Conservation (phyloP, 2,113 vertebrate genomes). For the Cardinalis cardinalis region DNA sequence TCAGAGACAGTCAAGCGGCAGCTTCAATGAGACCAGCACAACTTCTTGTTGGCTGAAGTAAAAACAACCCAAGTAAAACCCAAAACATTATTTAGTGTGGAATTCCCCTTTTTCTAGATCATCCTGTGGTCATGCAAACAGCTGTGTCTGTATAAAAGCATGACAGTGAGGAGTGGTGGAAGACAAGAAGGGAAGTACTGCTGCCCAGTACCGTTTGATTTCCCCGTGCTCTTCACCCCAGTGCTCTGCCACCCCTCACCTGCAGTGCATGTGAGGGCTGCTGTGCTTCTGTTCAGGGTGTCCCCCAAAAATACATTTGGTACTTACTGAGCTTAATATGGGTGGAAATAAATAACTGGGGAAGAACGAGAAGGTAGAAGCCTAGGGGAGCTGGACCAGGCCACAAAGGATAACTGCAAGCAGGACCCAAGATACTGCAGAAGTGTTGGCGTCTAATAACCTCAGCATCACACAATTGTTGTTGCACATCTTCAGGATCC, state of each 20-base stretch:
- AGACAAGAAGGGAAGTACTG: not conserved
- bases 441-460: rapidly evolving
- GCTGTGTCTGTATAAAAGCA: not conserved
- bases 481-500: not conserved
- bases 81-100: not conserved
- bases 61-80: not conserved
- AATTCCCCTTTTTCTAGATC: not conserved
- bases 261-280: rapidly evolving
- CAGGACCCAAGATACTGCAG: not conserved
- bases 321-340: not conserved
- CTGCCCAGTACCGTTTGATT: not conserved
- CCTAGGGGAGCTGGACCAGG: not conserved
- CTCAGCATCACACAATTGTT: not conserved
- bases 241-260: not conserved
- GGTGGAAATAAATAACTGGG: not conserved
- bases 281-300: not conserved
- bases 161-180: not conserved
- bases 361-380: not conserved
- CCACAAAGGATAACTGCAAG: not conserved
- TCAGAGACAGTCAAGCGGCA: not conserved
- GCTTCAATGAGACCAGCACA: not conserved
- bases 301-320: not conserved
- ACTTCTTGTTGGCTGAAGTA: not conserved
- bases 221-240: not conserved
- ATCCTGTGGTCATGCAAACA: not conserved